phyloP scores from a whole-genome alignment of 1,140 invertebrate genomes.

The Delia radicum region DNA sequence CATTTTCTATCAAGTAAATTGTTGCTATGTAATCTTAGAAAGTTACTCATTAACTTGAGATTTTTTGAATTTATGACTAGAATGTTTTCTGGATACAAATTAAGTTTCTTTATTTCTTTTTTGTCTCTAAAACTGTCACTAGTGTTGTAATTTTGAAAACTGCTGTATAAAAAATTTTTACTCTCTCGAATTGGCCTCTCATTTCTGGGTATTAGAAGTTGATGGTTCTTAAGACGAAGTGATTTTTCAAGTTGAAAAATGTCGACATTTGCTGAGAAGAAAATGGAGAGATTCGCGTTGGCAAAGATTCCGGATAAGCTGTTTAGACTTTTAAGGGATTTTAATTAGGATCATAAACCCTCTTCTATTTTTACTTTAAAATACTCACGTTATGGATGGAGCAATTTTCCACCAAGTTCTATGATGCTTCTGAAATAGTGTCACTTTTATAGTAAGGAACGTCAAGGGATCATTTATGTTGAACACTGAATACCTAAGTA shows the following conservation, averaged over 20 bases:
- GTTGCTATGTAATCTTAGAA: no score
- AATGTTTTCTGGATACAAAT: not conserved
- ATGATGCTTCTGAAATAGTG: slow-evolving; percentile 10
- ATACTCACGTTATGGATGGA: slow-evolving; percentile 30
- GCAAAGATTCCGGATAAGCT: slow-evolving; percentile 31
- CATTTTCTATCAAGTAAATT: no score
- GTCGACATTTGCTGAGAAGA: slow-evolving; percentile 32
- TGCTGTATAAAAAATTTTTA: not conserved
- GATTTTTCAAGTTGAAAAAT: slow-evolving; percentile 24
- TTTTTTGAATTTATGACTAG: no score
- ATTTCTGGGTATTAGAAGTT: slow-evolving; percentile 24
- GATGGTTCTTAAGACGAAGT: slow-evolving; percentile 17
- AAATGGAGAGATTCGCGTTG: slow-evolving; percentile 31
- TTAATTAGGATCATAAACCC: no score
- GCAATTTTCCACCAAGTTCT: slow-evolving; percentile 28
- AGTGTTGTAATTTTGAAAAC: not conserved
- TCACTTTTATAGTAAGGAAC: slow-evolving; percentile 26
- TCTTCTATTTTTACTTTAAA: no score
- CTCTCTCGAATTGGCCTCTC: not conserved
- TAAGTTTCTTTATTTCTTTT: not conserved
- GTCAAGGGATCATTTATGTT: slow-evolving; percentile 31
- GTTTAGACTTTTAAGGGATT: slow-evolving; percentile 12
- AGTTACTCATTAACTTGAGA: no score
- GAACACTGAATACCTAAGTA: slow-evolving; percentile 29
- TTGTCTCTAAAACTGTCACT: no score